Evolutionary conservation across 2,113 vertebrate species (phyloP).

Genomic region (Gallinago paraguaiae): DNA sequence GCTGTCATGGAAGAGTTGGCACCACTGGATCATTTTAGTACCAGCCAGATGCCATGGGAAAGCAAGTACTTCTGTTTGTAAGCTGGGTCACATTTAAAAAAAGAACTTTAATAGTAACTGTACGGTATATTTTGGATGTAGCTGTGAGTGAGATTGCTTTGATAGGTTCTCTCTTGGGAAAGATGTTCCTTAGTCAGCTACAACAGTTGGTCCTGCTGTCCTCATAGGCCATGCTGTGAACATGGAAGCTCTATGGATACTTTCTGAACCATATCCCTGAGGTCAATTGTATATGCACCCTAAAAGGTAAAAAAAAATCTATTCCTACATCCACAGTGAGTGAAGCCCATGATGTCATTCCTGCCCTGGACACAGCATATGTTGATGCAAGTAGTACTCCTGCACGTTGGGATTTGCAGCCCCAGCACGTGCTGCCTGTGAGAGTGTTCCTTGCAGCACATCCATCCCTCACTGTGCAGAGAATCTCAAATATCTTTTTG

Average conservation of each 20-base stretch:
- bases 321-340: not conserved
- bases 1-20: not conserved
- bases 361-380: not conserved
- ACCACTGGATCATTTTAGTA: not conserved
- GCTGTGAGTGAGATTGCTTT: not conserved
- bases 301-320: not conserved
- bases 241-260: not conserved
- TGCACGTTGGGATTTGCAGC: not conserved
- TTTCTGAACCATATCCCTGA: not conserved
- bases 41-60: not conserved
- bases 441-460: constrained; percentile 2
- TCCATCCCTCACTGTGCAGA: not conserved
- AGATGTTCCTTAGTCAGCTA: not conserved
- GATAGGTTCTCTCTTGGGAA: not conserved
- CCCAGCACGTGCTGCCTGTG: not conserved
- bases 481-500: constrained; percentile 32
- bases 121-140: not conserved
- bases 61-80: not conserved
- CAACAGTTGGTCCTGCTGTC: not conserved
- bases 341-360: not conserved
- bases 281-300: not conserved
- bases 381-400: not conserved
- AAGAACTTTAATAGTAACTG: not conserved
- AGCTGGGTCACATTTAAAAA: not conserved
- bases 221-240: not conserved